Base-by-base conservation (phyloP, 2,888 invertebrate genomes). In the Ichneumoninae sp. region DNA sequence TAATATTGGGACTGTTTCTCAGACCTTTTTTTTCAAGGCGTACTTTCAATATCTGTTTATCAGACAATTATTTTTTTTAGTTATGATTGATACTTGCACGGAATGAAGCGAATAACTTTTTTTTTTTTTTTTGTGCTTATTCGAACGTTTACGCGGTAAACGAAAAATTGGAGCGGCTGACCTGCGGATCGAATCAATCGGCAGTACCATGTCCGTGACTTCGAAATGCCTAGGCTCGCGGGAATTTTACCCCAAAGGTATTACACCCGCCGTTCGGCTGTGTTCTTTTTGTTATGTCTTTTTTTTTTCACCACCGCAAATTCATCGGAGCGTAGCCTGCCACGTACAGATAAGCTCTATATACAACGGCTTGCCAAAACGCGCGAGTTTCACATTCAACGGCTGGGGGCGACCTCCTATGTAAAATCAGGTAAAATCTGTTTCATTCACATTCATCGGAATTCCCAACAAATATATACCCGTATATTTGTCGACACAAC, bases 351-450 rank as follows among this genome's bases (percentile, higher is more conserved):
- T 85, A 85, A 82, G 85, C 85, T 80, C 50, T 72, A 47, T 76
- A 71, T 47, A 75, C 40, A 82, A 74, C 65, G 22, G 62, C n/a
- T 33, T 22, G 52, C 65, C 57, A 68, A 69, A 79, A 70, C 44
- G 26, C 30, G 40, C 68, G 76, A 76, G 68, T 16, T 40, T 80
- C 76, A 47, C 47, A 80, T 82, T 57, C 80, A 82, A 80, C 65
- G 80, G 76, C 68, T 50, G 47, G 69, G 26, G 77, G 62, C 76
- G 69, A 62, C 76, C 66, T 30, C 33, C 66, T 60, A 81, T 85
- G 78, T 81, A 86, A 83, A 87, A 86, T 84, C 82, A 82, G 71
- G 71, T 76, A 36, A 79, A 82, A 84, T 82, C 84, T 79, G 84
- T 78, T 82, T 82, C 82, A 76, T 82, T 69, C 82, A 52, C 75